Percentiles rank a stretch among this genome's conserved stretches.
Evolutionary conservation across 2,797 vertebrate species (phyloP).

Genomic region (Siniperca undulata): DNA sequence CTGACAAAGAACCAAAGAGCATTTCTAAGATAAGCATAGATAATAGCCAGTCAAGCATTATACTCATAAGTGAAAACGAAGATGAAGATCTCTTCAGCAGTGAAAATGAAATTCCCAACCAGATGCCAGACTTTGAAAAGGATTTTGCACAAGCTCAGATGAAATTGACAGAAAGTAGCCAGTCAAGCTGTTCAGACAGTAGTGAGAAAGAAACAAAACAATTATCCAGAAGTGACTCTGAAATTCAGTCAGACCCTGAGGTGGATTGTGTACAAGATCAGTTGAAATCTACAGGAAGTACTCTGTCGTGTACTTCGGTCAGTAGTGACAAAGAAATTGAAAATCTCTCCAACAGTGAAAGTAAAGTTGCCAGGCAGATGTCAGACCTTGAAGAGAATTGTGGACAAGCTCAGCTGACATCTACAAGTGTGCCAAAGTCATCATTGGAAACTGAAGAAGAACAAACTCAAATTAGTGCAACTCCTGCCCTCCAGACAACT

Average conservation of each 20-base stretch:
- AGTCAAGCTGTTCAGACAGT: neutral
- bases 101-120: neutral
- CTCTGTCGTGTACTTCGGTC: neutral
- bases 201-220: neutral
- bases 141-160: neutral
- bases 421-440: neutral
- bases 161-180: neutral
- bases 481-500: neutral
- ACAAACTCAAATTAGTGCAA: neutral
- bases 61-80: conserved; percentile 22
- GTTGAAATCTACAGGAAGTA: neutral
- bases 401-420: conserved; percentile 1
- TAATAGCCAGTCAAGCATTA: neutral
- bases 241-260: neutral
- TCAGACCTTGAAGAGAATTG: neutral
- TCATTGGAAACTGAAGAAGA: conserved; percentile 5
- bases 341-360: neutral
- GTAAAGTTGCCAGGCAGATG: neutral
- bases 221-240: neutral
- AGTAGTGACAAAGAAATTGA: conserved; percentile 15
- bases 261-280: conserved; percentile 10
- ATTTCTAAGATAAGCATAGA: neutral
- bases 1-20: neutral
- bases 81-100: conserved; percentile 3
- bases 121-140: neutral